Evolutionary conservation across 2,797 vertebrate species (phyloP).

Genomic region (Orestias chungarensis): DNA sequence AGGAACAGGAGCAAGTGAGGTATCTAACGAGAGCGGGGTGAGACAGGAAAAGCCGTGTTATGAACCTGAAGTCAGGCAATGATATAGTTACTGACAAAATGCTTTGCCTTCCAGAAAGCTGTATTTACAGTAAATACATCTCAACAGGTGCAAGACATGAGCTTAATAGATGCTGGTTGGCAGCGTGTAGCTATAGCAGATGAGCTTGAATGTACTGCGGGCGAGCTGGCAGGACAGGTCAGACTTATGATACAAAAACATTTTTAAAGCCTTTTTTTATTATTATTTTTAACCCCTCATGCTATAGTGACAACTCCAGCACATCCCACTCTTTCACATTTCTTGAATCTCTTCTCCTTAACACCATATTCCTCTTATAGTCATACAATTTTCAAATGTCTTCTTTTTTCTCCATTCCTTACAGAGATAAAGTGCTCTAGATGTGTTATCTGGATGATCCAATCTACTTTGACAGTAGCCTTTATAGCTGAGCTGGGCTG

Average conservation of each 20-base stretch:
- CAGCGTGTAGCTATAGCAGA: too few relatives aligned
- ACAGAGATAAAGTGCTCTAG: constrained; percentile 61
- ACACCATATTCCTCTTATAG: constrained; percentile 71
- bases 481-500: constrained; percentile 55
- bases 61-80: too few relatives aligned
- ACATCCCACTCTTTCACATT: constrained; percentile 50
- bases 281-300: constrained; percentile 40
- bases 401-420: constrained; percentile 28
- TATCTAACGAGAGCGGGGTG: too few relatives aligned
- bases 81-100: too few relatives aligned
- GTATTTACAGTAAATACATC: too few relatives aligned
- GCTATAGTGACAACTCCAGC: constrained; percentile 22
- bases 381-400: constrained; percentile 70
- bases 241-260: not conserved
- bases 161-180: too few relatives aligned
- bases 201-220: too few relatives aligned
- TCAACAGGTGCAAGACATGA: too few relatives aligned
- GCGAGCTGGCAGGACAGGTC: not conserved
- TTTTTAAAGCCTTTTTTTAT: not conserved
- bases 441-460: constrained; percentile 70
- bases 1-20: too few relatives aligned
- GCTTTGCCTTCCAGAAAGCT: too few relatives aligned
- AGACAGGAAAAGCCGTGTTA: too few relatives aligned
- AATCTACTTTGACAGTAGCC: constrained; percentile 62
- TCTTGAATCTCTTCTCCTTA: constrained; percentile 53